Base-by-base conservation (phyloP, 2,888 invertebrate genomes). In the Idaea biselata region DNA sequence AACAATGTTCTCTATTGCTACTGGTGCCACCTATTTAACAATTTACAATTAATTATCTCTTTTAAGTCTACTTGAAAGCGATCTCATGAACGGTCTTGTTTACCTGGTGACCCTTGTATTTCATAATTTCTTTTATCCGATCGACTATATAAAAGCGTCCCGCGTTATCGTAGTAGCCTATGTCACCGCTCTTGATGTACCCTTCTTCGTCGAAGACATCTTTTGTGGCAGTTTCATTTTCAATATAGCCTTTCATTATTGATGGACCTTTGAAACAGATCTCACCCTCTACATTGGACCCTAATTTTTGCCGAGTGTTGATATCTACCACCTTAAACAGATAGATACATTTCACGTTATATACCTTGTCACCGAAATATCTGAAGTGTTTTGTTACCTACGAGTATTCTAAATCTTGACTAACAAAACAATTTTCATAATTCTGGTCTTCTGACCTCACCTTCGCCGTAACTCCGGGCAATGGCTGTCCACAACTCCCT, bases 1-100 rank as follows among this genome's bases (percentile, higher is more conserved):
- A 11, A 98, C 82, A 58, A 97, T 81, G 55, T 94, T 95, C 87
- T 98, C 98, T 55, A 98, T 88, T 80, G 97, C 97, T 0, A 97
- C 97, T 7, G 97, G 97, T 0, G 97, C 95, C 18, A 94, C 95
- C 94, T 95, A 55, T n/a, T 44, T 6, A 18, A 8, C 0, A 56
- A 14, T 44, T 44, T 8, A 3, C 14, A 11, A 44, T 3, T 25
- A 3, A 25, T 25, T 25, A 25, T 25, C 25, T 25, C 25, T 44
- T 44, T 11, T 44, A 11, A 3, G 11, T 44, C 14, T 8, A 44
- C 44, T 11, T 44, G 14, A 14, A 14, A 14, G 14, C 44, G 44
- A 44, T 44, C 44, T 14, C 44, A 44, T 2, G 8, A 7, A n/a
- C n/a, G n/a, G n/a, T n/a, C 17, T 8, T 25, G 44, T n/a, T 61